Evolutionary conservation across 2,113 vertebrate species (phyloP), one percentile per base, ranked within the genome.

Genomic region (Aphelocoma coerulescens): DNA sequence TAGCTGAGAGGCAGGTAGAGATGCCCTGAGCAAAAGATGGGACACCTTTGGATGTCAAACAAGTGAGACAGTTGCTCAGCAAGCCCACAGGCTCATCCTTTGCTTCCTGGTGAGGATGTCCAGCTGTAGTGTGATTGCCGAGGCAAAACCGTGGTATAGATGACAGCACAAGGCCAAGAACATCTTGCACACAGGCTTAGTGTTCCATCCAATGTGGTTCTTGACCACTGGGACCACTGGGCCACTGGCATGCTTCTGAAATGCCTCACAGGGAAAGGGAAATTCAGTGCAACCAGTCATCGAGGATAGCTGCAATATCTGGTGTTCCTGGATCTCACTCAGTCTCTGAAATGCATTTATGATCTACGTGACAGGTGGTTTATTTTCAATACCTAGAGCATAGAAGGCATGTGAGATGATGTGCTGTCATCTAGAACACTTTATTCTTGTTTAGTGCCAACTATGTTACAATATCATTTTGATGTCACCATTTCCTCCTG

Each of bases 381-480:
- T 95, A 90, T 96, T 97, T 96, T 95, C 93, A 93, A 85, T 73
- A 93, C 73, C 69, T 81, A 65, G 66, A 89, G 91, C n/a, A 35
- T 6, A 91, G 84, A 94, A 96, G 57, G 94, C 91, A 94, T 92
- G 86, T 81, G 89, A 91, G 83, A 87, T 89, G 80, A 95, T 87
- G 69, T 97, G 96, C 96, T 97, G 97, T 96, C 96, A 97, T 89
- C 95, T 95, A 88, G 43, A 43, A 78, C 95, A 93, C 67, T 94
- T 97, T 96, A 97, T 94, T 46, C 91, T 93, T 93, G 55, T 93
- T 97, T 91, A 72, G 91, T 96, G 94, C 93, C 97, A 97, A 94
- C 85, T 85, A 66, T 80, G 92, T 84, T 97, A 97, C 95, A 97
- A 96, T 97, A 97, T 96, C 88, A 93, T 97, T 97, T 97, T 97